Conservation (phyloP, 2,888 invertebrate species). For the Omphaloscelis lunosa region DNA sequence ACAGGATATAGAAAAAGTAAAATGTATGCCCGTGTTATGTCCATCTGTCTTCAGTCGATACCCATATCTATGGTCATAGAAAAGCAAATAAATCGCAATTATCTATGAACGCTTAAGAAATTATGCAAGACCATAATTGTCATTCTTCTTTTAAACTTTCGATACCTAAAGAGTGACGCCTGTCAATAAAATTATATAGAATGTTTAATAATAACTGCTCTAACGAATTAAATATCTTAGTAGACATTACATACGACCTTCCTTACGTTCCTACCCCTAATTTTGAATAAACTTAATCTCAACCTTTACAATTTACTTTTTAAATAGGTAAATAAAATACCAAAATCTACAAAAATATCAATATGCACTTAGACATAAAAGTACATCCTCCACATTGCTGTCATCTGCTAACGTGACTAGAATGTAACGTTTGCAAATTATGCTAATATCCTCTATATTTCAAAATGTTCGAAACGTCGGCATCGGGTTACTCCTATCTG, state of each 20-base stretch:
- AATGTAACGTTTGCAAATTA: conserved; percentile 28
- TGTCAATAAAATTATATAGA: conserved; percentile 19
- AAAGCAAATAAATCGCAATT: conserved; percentile 10
- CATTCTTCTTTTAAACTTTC: conserved; percentile 7
- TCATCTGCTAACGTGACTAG: conserved; percentile 19
- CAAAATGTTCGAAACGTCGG: conserved; percentile 14
- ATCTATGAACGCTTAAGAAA: background rate
- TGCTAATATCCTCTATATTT: conserved; percentile 22
- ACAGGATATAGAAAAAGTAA: background rate
- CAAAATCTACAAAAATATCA: background rate
- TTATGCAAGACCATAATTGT: background rate
- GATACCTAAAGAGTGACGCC: background rate
- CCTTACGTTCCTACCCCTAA: no score
- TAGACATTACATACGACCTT: background rate
- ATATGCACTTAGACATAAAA: background rate
- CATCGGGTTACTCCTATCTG: background rate
- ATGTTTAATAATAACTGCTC: background rate
- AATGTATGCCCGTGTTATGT: background rate
- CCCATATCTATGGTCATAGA: background rate
- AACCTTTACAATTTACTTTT: background rate
- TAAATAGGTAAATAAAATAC: background rate
- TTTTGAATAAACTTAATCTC: background rate
- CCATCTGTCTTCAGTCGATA: background rate
- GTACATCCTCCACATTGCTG: background rate
- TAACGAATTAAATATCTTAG: background rate